Evolutionary conservation across 2,797 vertebrate species (phyloP).

Genomic region (Yasuhikotakia modesta): DNA sequence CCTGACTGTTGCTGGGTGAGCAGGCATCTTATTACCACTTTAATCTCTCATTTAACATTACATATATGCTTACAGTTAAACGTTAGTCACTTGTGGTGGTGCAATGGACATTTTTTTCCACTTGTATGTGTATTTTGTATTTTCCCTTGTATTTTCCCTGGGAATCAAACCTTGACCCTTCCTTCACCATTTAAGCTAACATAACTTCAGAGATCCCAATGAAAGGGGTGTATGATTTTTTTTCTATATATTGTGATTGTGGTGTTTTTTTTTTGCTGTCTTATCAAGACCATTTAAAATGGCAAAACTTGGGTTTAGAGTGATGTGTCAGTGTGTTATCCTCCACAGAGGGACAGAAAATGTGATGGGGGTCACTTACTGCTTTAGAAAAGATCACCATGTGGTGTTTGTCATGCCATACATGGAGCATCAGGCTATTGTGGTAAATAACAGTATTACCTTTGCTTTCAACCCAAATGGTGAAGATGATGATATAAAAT

Average conservation of each 20-base stretch:
- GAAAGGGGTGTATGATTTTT: no score
- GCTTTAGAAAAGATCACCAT: slow-evolving; percentile 94
- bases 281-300: background rate
- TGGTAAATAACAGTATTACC: slow-evolving; percentile 76
- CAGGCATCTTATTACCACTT: background rate
- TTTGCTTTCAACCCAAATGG: slow-evolving; percentile 2
- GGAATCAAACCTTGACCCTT: background rate
- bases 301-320: background rate
- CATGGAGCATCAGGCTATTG: slow-evolving; percentile 91
- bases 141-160: background rate
- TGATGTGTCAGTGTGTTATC: background rate
- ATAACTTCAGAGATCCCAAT: no score
- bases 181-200: no score
- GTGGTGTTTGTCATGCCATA: slow-evolving; percentile 98
- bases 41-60: background rate
- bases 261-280: no score
- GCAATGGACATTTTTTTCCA: no score
- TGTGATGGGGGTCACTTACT: slow-evolving; percentile 95
- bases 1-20: slow-evolving; percentile 90
- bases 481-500: background rate
- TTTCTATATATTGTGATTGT: background rate
- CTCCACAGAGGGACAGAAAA: slow-evolving; percentile 89
- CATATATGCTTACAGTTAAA: no score
- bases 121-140: no score
- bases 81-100: no score